Evolutionary conservation across 1,140 invertebrate genomes (phyloP).

Genomic region (Cryptotermes secundus): DNA sequence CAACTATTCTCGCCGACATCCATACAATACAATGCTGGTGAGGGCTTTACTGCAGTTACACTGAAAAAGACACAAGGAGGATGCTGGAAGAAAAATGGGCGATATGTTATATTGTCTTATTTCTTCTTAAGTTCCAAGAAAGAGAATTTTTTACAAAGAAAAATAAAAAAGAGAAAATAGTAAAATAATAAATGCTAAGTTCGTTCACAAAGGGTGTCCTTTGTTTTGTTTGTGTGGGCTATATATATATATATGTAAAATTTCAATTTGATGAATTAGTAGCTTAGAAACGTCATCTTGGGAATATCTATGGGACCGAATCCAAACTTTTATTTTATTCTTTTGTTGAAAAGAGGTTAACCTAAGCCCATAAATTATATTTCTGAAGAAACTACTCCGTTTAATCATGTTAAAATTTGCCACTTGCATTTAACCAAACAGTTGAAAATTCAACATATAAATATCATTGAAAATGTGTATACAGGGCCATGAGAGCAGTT

Average conservation of each 20-base stretch:
- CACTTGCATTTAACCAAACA: background rate
- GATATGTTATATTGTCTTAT: constrained; percentile 4
- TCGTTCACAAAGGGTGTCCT: background rate
- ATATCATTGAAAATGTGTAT: background rate
- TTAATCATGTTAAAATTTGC: background rate
- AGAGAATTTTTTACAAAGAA: background rate
- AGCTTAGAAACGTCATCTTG: background rate
- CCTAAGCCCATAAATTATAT: background rate
- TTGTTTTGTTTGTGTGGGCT: background rate
- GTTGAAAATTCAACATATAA: background rate
- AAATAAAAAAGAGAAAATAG: background rate
- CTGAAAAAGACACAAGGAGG: background rate
- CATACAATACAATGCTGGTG: background rate
- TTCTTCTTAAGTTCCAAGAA: background rate
- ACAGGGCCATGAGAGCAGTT: too few species aligned
- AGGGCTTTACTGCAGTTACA: background rate
- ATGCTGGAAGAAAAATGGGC: constrained; percentile 11
- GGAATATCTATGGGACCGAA: background rate
- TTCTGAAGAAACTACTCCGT: too few species aligned
- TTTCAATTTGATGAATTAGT: constrained; percentile 11
- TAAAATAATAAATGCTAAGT: constrained; percentile 3
- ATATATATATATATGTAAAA: background rate
- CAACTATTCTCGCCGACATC: background rate
- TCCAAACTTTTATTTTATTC: background rate
- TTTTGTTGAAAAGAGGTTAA: background rate